Percentiles rank a stretch among this genome's conserved stretches.
These are phyloP conservation scores for Thryonomys swinderianus DNA, from an alignment of 2,113 vertebrate genomes.

Conservation along the genomic window DNA sequence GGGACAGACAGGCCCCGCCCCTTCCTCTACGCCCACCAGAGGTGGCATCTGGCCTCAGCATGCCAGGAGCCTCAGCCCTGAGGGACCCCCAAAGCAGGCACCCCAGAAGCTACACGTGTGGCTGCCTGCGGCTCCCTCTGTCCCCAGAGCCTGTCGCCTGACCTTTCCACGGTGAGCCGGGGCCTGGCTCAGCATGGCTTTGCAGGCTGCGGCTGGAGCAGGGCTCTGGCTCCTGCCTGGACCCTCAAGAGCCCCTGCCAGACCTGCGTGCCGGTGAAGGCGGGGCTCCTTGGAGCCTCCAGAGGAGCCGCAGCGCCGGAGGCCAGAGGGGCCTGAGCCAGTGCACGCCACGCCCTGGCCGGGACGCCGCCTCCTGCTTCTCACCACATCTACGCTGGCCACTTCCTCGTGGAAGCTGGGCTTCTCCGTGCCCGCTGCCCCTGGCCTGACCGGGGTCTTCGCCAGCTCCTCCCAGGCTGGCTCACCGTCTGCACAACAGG, in stretches of 20 bases:
- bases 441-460: too few species aligned
- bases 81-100: too few species aligned
- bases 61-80: background rate
- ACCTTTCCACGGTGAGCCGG: background rate
- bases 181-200: background rate
- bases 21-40: background rate
- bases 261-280: background rate
- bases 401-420: background rate
- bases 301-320: too few species aligned
- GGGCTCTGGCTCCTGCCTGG: background rate
- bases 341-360: too few species aligned
- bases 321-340: too few species aligned
- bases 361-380: too few species aligned
- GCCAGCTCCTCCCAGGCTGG: background rate
- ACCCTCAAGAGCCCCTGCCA: background rate
- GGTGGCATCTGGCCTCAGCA: background rate
- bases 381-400: accelerated
- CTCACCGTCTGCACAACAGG: conserved; percentile 1
- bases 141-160: background rate
- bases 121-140: background rate
- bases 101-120: background rate
- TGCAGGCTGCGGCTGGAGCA: background rate
- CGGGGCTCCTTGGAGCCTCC: accelerated
- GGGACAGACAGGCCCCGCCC: background rate
- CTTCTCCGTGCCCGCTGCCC: background rate